phyloP scores from a whole-genome alignment of 1,140 invertebrate genomes.

The Mycetomoellerius zeteki region DNA sequence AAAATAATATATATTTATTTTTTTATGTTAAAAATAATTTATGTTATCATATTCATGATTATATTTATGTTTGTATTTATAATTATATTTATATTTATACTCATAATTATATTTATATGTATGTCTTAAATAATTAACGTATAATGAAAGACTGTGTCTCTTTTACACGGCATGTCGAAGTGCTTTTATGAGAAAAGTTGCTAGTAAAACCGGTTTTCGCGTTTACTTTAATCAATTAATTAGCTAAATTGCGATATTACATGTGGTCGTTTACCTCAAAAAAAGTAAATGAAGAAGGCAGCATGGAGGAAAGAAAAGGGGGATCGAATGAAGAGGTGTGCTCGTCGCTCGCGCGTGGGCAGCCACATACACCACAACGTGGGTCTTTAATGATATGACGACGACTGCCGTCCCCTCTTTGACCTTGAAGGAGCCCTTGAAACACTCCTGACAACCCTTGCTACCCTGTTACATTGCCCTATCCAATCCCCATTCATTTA shows the following conservation, averaged over 20 bases:
- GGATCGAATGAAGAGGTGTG: background rate
- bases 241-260: background rate
- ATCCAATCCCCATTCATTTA: conserved; percentile 87
- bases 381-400: conserved; percentile 40
- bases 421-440: conserved; percentile 79
- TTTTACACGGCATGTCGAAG: background rate
- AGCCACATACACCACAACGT: conserved; percentile 20
- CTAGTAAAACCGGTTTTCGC: background rate
- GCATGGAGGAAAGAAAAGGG: background rate
- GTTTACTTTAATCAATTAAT: conserved; percentile 21
- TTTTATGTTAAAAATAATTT: too few relatives aligned
- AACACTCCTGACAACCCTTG: conserved; percentile 80
- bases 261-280: background rate
- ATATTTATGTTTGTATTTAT: too few relatives aligned
- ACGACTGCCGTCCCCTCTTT: conserved; percentile 43
- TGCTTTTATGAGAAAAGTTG: background rate
- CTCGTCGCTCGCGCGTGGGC: conserved; percentile 22
- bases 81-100: background rate
- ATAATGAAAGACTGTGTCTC: background rate
- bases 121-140: background rate
- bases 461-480: conserved; percentile 85
- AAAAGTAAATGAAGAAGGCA: background rate
- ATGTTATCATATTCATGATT: too few relatives aligned
- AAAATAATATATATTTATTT: background rate
- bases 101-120: too few relatives aligned